phyloP scores from a whole-genome alignment of 2,113 vertebrate genomes.

The Hippocampus comes region DNA sequence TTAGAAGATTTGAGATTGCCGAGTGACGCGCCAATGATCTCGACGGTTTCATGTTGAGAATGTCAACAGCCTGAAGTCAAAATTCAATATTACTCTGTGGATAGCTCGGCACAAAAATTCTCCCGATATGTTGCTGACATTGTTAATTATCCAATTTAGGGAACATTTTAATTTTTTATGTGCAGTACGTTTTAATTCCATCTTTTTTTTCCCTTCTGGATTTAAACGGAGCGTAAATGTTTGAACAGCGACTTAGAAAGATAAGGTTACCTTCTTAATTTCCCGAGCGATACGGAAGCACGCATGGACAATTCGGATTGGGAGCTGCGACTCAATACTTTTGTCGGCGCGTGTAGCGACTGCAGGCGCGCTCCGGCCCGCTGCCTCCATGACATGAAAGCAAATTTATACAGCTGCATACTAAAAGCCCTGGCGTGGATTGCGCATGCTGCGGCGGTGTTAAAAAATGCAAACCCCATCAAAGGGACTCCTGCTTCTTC shows the following conservation, averaged over 20 bases:
- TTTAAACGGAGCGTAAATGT: too few relatives aligned
- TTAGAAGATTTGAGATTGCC: not conserved
- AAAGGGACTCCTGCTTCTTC: conserved; percentile 49
- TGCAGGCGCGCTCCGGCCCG: not conserved
- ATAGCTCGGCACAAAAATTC: not conserved
- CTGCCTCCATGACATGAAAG: conserved; percentile 36
- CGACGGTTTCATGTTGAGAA: not conserved
- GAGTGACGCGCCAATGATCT: not conserved
- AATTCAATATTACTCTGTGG: not conserved
- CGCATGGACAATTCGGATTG: not conserved
- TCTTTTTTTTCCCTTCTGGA: not conserved
- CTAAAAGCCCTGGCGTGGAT: conserved; percentile 57
- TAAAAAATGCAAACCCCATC: conserved; percentile 74
- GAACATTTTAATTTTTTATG: not conserved
- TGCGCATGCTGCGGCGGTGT: conserved; percentile 53
- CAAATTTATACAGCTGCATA: conserved; percentile 55
- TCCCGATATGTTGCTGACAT: too few relatives aligned
- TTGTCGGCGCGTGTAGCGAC: not conserved
- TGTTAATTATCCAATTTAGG: too few relatives aligned
- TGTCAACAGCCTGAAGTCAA: not conserved
- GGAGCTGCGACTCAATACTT: not conserved
- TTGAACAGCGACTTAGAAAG: too few relatives aligned
- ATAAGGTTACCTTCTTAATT: too few relatives aligned
- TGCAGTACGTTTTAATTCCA: too few relatives aligned
- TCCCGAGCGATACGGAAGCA: too few relatives aligned